Conservation (phyloP, 2,797 vertebrate genomes). For the Urosaurus nigricauda region DNA sequence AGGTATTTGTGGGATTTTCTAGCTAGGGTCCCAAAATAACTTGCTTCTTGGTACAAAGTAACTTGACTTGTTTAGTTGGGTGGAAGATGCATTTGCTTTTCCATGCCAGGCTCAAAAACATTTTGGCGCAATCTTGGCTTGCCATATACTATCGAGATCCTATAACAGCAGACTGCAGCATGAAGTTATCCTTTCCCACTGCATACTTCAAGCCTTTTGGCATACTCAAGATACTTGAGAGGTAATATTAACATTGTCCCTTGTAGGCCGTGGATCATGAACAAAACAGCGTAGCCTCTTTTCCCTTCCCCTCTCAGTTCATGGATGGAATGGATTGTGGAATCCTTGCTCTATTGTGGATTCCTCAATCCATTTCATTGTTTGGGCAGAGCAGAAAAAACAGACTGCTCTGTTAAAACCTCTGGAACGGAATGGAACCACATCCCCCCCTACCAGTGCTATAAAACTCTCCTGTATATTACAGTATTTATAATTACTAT, state of each 20-base stretch:
- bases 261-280: background rate
- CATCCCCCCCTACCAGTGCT: background rate
- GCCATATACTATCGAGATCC: background rate
- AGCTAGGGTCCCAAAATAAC: background rate
- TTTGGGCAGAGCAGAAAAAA: background rate
- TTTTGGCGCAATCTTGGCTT: background rate
- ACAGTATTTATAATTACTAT: background rate
- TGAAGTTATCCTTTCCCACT: too few relatives aligned
- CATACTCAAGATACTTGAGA: background rate
- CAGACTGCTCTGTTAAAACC: background rate
- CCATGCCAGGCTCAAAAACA: background rate
- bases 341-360: background rate
- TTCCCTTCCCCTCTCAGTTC: too few relatives aligned
- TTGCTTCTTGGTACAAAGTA: background rate
- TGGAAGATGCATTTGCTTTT: background rate
- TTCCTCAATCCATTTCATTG: background rate
- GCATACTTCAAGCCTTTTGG: background rate
- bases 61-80: background rate
- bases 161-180: background rate
- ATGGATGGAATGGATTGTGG: background rate
- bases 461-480: background rate
- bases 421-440: slow-evolving; percentile 6
- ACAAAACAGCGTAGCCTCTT: background rate
- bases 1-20: background rate
- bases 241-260: background rate